Conservation (phyloP, 2,797 vertebrate genomes). For the Phrynocephalus forsythii region DNA sequence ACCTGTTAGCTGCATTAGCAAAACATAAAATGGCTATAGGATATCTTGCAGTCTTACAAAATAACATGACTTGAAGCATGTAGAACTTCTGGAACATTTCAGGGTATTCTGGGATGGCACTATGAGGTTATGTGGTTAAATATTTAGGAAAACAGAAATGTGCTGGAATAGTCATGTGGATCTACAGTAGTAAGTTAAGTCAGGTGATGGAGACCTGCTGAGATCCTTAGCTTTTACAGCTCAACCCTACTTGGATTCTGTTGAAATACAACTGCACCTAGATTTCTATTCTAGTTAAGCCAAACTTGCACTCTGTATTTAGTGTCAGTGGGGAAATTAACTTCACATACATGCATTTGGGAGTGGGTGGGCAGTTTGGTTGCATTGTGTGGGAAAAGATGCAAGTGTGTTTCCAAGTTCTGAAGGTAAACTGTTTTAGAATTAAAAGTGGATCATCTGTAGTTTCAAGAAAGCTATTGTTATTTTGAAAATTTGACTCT, state of each 20-base stretch:
- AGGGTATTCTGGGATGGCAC: neutral
- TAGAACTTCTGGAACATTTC: neutral
- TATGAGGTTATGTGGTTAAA: neutral
- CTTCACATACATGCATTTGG: neutral
- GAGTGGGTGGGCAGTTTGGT: too few species aligned
- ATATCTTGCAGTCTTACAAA: neutral
- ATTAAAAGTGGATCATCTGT: neutral
- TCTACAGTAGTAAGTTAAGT: neutral
- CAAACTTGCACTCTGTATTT: neutral
- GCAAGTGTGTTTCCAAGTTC: neutral
- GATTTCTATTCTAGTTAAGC: neutral
- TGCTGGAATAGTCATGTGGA: neutral
- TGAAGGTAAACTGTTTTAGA: neutral
- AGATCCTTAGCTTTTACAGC: neutral
- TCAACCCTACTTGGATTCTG: neutral
- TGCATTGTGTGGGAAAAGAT: neutral
- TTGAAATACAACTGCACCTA: neutral
- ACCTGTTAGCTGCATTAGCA: neutral
- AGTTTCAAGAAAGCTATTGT: too few species aligned
- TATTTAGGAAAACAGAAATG: neutral
- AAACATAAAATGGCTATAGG: neutral
- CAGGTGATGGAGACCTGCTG: neutral
- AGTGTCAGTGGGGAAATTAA: neutral
- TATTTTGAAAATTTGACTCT: too few species aligned
- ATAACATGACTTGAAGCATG: neutral